These are phyloP conservation scores for Galeopsomyia nigrocyanea DNA, from an alignment of 2,888 invertebrate genomes.

Conservation along the genomic window DNA sequence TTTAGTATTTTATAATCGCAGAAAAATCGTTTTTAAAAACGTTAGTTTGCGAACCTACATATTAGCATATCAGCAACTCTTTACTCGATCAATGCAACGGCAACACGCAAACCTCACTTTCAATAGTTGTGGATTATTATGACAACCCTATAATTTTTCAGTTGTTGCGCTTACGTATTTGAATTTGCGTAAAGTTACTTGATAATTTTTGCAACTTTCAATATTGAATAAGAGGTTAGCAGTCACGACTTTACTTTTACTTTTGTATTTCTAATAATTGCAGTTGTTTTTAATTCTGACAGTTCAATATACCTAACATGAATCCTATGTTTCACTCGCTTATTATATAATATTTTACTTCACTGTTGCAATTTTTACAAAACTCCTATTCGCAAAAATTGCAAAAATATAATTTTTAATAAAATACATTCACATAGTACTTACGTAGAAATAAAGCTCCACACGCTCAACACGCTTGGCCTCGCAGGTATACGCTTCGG, in stretches of 20 bases:
- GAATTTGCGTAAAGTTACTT: conserved; percentile 33
- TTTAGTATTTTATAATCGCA: no score
- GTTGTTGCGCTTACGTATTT: conserved; percentile 22
- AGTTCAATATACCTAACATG: conserved; percentile 28
- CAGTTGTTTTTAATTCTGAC: conserved; percentile 23
- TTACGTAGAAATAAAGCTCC: conserved; percentile 85
- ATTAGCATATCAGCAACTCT: not conserved
- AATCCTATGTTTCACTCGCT: conserved; percentile 1
- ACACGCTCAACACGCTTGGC: conserved; percentile 81
- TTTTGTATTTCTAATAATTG: conserved; percentile 27
- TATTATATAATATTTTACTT: no score
- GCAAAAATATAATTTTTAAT: no score
- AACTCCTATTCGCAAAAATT: no score
- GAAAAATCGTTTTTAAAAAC: no score
- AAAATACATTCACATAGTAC: conserved; percentile 67
- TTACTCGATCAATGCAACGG: not conserved
- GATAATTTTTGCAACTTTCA: conserved; percentile 19
- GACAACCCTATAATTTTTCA: conserved; percentile 19
- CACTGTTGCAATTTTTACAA: no score
- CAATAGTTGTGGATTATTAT: not conserved
- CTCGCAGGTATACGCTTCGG: conserved; percentile 81
- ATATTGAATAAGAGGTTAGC: conserved; percentile 24
- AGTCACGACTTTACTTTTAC: conserved; percentile 38
- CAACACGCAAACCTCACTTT: no score
- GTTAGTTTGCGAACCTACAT: no score